Evolutionary conservation across 2,113 vertebrate species (phyloP), one percentile per base, ranked within the genome.

Genomic region (Patagioenas fasciata): DNA sequence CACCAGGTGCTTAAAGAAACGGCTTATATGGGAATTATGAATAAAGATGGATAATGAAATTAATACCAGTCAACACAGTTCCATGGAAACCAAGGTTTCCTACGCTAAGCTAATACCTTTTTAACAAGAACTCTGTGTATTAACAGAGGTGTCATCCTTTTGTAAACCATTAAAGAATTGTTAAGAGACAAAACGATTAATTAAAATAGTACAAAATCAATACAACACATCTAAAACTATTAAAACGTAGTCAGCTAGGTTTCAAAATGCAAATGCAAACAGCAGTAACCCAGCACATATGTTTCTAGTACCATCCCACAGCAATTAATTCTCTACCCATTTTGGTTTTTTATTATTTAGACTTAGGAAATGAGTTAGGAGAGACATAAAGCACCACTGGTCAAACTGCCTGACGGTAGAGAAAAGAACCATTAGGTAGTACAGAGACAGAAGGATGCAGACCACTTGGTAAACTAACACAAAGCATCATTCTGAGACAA

Each of bases 241-340:
- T 80, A 38, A 65, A 88, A 88, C 6, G 31, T 31, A 34, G 42
- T 51, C 13, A 53, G 29, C 4, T 14, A 44, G 56, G 51, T 79
- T 61, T 54, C 60, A 84, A 87, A 93, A 85, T 17, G 34, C 32
- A 92, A 83, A 53, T 82, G 62, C 32, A 72, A 91, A 64, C 10
- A 80, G 58, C 34, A 62, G 16, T 25, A 66, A 56, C 2, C 5
- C 38, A 71, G 36, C 5, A 13, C 5, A 4, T 8, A 31, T 0
- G 0, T 29, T 85, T 60, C 61, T 17, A 42, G 57, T 9, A 47
- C n/a, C 47, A 81, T n/a, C 18, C 47, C 69, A 31, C 38, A 34
- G 60, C 20, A 21, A 81, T 57, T 9, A 56, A 38, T 29, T 73
- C 61, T 34, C 54, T 38, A 47, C 70, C 56, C 71, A 13, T 13